These are phyloP conservation scores for Neogobius melanostomus DNA, from an alignment of 2,113 vertebrate species.

Conservation along the genomic window DNA sequence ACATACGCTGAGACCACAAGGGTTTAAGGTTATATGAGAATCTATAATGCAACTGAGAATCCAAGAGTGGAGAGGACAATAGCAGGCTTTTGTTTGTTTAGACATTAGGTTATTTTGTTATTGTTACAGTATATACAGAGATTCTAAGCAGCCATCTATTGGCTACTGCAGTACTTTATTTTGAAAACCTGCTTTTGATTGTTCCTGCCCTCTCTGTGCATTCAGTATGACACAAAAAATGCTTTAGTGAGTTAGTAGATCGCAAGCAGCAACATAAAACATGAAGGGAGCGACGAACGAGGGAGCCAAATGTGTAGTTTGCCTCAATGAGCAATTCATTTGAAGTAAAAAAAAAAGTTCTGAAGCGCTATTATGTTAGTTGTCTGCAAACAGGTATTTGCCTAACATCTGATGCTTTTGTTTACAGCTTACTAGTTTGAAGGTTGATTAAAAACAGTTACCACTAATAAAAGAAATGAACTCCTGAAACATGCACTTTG, in stretches of 20 bases:
- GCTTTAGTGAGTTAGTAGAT: conserved; percentile 18
- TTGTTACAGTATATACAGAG: not conserved
- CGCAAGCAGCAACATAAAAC: conserved; percentile 51
- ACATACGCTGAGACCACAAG: conserved; percentile 7
- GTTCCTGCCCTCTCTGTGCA: conserved; percentile 30
- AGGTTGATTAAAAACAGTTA: not conserved
- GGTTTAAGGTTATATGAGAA: not conserved
- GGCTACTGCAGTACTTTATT: conserved; percentile 1
- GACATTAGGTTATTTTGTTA: too few relatives aligned
- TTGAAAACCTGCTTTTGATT: conserved; percentile 29
- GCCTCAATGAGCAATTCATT: conserved; percentile 54
- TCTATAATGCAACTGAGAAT: not conserved
- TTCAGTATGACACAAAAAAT: conserved; percentile 29
- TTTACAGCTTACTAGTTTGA: conserved; percentile 4
- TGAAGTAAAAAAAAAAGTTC: conserved; percentile 5
- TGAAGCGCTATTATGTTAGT: conserved; percentile 6
- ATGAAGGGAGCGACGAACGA: conserved; percentile 28
- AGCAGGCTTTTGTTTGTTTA: not conserved
- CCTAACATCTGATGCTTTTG: conserved; percentile 16
- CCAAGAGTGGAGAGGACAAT: conserved; percentile 10
- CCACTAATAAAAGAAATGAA: not conserved
- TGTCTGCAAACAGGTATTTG: conserved; percentile 2
- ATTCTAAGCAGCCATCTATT: not conserved
- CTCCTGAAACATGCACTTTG: conserved; percentile 1
- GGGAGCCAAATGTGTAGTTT: conserved; percentile 51